phyloP scores from a whole-genome alignment of 2,113 vertebrate species.

The Psittacula cyanocephala region DNA sequence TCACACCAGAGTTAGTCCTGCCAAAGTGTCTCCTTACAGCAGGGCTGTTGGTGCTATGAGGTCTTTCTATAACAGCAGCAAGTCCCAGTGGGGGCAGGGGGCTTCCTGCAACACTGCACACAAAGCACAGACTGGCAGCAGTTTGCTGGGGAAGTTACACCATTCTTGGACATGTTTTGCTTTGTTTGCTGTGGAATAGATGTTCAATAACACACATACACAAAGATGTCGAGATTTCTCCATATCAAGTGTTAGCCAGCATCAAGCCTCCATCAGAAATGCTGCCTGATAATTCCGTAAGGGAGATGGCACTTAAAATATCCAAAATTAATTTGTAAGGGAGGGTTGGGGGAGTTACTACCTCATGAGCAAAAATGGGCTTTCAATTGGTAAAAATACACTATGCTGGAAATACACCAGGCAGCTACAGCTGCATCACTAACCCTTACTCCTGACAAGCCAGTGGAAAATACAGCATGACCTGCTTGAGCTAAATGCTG shows the following conservation, averaged over 20 bases:
- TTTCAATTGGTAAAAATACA: neutral
- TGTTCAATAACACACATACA: neutral
- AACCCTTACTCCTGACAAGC: neutral
- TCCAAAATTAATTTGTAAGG: neutral
- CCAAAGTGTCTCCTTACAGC: neutral
- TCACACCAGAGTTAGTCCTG: neutral
- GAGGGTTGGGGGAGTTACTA: neutral
- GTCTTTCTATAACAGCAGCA: neutral
- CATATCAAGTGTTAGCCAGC: neutral
- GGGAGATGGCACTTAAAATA: neutral
- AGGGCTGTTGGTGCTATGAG: fast-evolving
- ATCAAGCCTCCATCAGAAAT: neutral
- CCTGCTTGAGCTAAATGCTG: neutral
- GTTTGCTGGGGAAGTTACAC: neutral
- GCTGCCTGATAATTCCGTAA: fast-evolving
- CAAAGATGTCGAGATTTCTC: neutral
- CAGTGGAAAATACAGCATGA: neutral
- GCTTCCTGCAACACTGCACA: neutral
- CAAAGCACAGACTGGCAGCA: neutral
- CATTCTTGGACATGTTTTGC: neutral
- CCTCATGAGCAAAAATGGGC: neutral
- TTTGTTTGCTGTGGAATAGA: neutral
- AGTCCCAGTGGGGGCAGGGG: neutral
- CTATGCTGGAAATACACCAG: neutral
- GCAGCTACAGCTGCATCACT: fast-evolving